These are phyloP conservation scores for Sternotherus odoratus DNA, from an alignment of 2,797 vertebrate species.

Conservation along the genomic window DNA sequence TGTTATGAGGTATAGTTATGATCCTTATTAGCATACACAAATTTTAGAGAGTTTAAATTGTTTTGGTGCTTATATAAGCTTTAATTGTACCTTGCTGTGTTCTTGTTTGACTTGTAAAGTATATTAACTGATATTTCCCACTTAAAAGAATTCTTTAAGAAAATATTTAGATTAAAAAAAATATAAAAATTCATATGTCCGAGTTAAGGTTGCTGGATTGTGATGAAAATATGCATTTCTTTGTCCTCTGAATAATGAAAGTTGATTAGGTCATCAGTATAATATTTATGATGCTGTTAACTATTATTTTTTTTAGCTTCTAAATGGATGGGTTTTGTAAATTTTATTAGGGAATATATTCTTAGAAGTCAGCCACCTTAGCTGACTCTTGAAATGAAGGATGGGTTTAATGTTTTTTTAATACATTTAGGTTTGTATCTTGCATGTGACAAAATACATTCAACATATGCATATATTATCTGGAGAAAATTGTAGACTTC, in stretches of 20 bases:
- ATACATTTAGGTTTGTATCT: background rate
- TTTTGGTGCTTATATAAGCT: constrained; percentile 4
- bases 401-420: background rate
- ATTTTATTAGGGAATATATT: background rate
- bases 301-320: background rate
- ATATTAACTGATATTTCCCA: constrained; percentile 30
- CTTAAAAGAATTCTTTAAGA: background rate
- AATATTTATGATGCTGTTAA: background rate
- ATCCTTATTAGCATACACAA: background rate
- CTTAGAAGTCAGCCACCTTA: background rate
- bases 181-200: constrained; percentile 19
- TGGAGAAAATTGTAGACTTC: background rate
- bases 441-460: background rate
- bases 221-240: background rate
- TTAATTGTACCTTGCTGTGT: constrained; percentile 4
- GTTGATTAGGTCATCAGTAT: background rate
- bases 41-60: background rate
- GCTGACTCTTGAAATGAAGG: background rate
- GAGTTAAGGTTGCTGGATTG: background rate
- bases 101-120: constrained; percentile 10
- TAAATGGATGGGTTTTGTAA: background rate
- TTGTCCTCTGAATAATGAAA: accelerated
- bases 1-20: constrained; percentile 85
- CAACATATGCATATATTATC: accelerated
- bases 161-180: constrained; percentile 10